Evolutionary conservation across 2,113 vertebrate species (phyloP).

Genomic region (Rhea pennata): DNA sequence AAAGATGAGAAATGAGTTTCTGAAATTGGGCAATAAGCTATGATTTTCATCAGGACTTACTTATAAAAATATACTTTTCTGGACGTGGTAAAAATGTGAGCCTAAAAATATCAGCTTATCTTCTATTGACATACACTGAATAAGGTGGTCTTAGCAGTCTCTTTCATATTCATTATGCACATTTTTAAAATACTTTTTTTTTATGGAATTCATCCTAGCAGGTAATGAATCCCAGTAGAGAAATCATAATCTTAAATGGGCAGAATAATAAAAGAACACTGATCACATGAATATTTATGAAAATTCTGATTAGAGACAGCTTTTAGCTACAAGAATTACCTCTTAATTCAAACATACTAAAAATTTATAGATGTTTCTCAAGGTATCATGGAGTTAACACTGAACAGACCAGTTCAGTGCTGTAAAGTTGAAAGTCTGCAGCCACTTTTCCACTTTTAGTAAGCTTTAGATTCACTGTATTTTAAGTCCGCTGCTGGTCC

Average conservation of each 20-base stretch:
- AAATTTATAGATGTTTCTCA: neutral
- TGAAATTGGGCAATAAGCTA: neutral
- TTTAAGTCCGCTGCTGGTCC: neutral
- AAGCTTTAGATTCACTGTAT: neutral
- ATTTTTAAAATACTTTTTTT: neutral
- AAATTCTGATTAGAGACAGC: neutral
- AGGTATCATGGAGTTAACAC: neutral
- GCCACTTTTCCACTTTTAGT: neutral
- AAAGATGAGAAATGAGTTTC: neutral
- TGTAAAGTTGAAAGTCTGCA: neutral
- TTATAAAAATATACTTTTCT: neutral
- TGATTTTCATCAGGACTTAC: neutral
- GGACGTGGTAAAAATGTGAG: neutral
- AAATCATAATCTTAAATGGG: slow-evolving; percentile 1
- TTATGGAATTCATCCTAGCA: neutral
- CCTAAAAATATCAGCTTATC: neutral
- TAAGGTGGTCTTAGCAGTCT: neutral
- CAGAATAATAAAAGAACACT: neutral
- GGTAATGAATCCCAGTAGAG: neutral
- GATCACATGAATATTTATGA: slow-evolving; percentile 5
- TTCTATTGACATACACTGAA: neutral
- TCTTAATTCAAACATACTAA: neutral
- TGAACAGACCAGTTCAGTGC: neutral
- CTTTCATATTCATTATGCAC: neutral
- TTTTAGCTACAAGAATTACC: neutral